Evolutionary conservation across 2,888 invertebrate species (phyloP).

Genomic region (Formica aserva): DNA sequence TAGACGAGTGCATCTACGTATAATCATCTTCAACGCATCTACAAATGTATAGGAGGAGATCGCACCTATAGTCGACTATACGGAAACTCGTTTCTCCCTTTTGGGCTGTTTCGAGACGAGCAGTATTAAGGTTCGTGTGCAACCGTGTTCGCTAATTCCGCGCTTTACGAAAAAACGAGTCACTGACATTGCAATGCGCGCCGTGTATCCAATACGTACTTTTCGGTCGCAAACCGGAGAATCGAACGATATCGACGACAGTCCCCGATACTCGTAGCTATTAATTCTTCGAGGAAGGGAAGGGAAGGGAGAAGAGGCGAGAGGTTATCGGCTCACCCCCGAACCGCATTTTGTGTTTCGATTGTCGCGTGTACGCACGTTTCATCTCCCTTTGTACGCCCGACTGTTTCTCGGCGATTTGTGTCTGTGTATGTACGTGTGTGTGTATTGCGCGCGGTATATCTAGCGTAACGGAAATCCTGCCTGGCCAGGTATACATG

Average conservation of each 20-base stretch:
- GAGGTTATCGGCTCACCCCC: conserved; percentile 59
- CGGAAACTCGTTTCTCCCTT: conserved; percentile 30
- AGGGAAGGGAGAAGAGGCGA: neutral
- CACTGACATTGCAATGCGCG: neutral
- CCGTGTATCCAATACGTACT: conserved; percentile 19
- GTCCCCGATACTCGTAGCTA: conserved; percentile 54
- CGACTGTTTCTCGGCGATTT: conserved; percentile 66
- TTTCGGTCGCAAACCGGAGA: conserved; percentile 27
- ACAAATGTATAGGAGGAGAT: neutral
- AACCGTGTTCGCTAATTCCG: conserved; percentile 32
- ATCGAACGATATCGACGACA: conserved; percentile 28
- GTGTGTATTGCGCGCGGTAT: conserved; percentile 57
- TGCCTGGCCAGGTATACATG: conserved; percentile 71
- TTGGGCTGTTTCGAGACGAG: neutral
- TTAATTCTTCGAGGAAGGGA: conserved; percentile 66
- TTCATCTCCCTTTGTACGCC: conserved; percentile 33
- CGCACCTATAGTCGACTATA: neutral
- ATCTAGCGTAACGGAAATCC: conserved; percentile 77
- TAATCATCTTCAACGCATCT: neutral
- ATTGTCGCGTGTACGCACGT: conserved; percentile 50
- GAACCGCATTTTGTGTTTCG: conserved; percentile 62
- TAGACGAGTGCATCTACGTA: neutral
- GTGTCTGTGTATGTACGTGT: conserved; percentile 40
- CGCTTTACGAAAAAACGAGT: neutral
- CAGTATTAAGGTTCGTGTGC: conserved; percentile 6